These are phyloP conservation scores for Petrocephalus sullivani DNA, from an alignment of 2,797 vertebrate genomes.

Conservation along the genomic window DNA sequence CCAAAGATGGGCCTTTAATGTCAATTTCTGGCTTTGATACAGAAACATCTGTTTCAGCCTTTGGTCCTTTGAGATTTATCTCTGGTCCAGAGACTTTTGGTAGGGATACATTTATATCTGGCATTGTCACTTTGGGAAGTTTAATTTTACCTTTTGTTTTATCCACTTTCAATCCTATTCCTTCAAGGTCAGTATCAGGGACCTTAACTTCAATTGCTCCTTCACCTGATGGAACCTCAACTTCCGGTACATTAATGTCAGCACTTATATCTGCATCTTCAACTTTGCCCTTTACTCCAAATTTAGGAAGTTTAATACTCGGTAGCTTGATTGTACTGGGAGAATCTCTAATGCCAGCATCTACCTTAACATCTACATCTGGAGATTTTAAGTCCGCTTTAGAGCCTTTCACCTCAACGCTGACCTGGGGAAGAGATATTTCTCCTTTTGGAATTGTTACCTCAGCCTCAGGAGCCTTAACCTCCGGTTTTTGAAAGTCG, in stretches of 20 bases:
- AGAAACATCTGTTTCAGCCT: background rate
- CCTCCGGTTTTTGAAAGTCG: conserved; percentile 50
- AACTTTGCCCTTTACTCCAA: conserved; percentile 41
- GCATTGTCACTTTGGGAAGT: conserved; percentile 57
- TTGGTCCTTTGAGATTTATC: conserved; percentile 23
- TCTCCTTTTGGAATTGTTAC: conserved; percentile 28
- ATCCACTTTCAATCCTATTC: conserved; percentile 27
- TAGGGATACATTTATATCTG: conserved; percentile 35
- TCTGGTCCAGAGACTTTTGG: background rate
- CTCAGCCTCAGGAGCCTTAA: conserved; percentile 33
- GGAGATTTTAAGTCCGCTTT: conserved; percentile 18
- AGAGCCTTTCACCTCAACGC: conserved; percentile 20
- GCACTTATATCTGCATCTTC: conserved; percentile 26
- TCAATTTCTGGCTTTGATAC: background rate
- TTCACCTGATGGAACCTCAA: background rate
- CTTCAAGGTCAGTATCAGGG: conserved; percentile 5
- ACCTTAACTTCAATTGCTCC: background rate
- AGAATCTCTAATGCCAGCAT: too few relatives aligned
- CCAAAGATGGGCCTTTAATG: conserved; percentile 13
- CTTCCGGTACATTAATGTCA: conserved; percentile 22
- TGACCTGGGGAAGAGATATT: conserved; percentile 31
- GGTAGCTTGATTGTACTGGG: too few relatives aligned
- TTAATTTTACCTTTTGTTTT: conserved; percentile 53
- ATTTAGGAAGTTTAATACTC: conserved; percentile 29
- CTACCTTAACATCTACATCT: background rate